Evolutionary conservation across 2,888 invertebrate species (phyloP), one percentile per base, ranked within the genome.

Genomic region (Caenorhabditis uteleia): DNA sequence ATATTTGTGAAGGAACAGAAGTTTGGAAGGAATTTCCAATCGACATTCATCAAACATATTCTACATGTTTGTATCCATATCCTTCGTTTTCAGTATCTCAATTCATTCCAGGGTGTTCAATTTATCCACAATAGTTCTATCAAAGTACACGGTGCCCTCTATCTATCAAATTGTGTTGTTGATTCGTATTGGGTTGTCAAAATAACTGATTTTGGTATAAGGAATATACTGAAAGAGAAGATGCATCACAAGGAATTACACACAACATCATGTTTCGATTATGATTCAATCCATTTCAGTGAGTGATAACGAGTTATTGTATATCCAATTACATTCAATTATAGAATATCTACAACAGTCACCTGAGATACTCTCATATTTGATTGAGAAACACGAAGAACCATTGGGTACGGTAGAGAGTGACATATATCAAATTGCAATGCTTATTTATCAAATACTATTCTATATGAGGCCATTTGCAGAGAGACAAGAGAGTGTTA

Each of bases 151-250:
- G 72, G 75, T 1, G 61, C 72, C 18, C 49, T 75, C 2, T 75
- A 64, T 21, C 43, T 75, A 3, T 67, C 72, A 3, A 75, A 75
- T 57, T 75, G 75, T 44, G 70, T 75, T 1, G 75, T 75, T 8
- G 75, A 75, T 40, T 64, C 68, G 0, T 75, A 75, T 51, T 75
- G 75, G 75, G 70, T 72, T 4, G 75, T 75, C 14, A 72, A 72
- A 42, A 29, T 75, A 14, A 75, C 72, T 0, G 75, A 75, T 59
- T 75, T 75, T 38, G 75, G 75, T 2, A 34, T 70, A 0, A 60
- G 56, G 16, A 27, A 23, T 2, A 47, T 75, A 33, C 43, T 75
- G 12, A 58, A 57, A 38, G 67, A 68, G 18, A 62, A 61, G 31
- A 62, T 66, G 46, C 48, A 53, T 5, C 56, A 56, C 20, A 70